Base-by-base conservation (phyloP, 2,797 vertebrate genomes). In the Myotis daubentonii region DNA sequence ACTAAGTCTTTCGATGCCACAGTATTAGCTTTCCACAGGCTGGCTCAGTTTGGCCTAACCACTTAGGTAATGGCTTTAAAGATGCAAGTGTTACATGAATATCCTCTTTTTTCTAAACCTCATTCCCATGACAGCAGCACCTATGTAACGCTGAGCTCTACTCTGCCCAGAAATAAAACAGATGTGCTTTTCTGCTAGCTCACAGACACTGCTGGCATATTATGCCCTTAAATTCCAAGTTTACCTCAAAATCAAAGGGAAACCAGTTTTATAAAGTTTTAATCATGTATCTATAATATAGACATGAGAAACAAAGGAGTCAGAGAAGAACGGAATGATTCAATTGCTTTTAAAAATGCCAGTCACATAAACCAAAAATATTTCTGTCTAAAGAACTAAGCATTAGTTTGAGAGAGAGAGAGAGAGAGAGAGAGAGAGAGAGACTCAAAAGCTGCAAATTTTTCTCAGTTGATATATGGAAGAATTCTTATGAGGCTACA, bases 191-290 rank as follows among this genome's bases (percentile, higher is more conserved):
- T 57, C 62, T 87, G 53, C n/a, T 60, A 25, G 44, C 28, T 20
- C 75, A 91, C 2, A 75, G 80, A 81, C 6, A 74, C 23, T 44
- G 16, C 47, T 66, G 38, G 33, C 20, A 33, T 16, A 20, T 78
- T 87, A 86, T 76, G 51, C 47, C 89, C 70, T 85, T 87, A 84
- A 55, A 65, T 62, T 53, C 47, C 60, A 79, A 44, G 55, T 68
- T 55, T 72, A 85, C 33, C 22, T 70, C 15, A 5, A 78, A 93
- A 87, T 44, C 60, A 91, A 72, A 93, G 41, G 53, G 33, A 85
- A 92, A 78, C 3, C n/a, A 93, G n/a, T 51, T 91, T 71, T 79
- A n/a, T 79, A 89, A 83, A 84, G 87, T 55, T 36, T 74, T 44
- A 38, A 51, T 83, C 41, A 25, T 36, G 25, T 36, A 25, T 36